Conservation (phyloP, 2,888 invertebrate species). For the Troides aeacus region DNA sequence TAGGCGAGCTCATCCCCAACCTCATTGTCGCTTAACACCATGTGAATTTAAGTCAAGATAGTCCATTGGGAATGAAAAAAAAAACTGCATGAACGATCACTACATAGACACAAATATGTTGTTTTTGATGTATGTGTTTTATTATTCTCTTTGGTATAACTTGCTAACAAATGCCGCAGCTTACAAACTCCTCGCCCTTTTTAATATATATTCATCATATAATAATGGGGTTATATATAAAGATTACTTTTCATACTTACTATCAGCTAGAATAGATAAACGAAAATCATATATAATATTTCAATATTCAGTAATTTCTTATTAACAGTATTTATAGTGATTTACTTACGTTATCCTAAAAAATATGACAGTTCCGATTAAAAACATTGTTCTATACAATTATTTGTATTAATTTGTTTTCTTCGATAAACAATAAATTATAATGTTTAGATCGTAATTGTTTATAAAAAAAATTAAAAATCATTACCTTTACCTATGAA, state of each 20-base stretch:
- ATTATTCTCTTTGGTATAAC: too few relatives aligned
- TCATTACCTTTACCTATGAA: not conserved
- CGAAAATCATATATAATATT: not conserved
- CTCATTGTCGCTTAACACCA: too few relatives aligned
- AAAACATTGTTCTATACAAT: too few relatives aligned
- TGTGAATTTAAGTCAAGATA: too few relatives aligned
- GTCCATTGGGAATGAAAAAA: too few relatives aligned
- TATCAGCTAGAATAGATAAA: conserved; percentile 3
- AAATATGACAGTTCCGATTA: not conserved
- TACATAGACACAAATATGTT: too few relatives aligned
- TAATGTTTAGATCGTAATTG: not conserved
- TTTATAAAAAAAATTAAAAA: not conserved
- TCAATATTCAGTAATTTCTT: not conserved
- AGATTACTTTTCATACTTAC: conserved; percentile 1
- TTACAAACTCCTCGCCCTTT: not conserved
- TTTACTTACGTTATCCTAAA: conserved; percentile 22
- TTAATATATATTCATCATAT: not conserved
- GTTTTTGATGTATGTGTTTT: too few relatives aligned
- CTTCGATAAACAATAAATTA: too few relatives aligned
- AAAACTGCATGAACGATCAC: too few relatives aligned
- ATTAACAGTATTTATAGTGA: not conserved
- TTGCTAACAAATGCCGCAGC: not conserved
- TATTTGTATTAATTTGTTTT: too few relatives aligned
- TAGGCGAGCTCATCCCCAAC: too few relatives aligned
- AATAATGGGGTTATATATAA: not conserved